phyloP scores from a whole-genome alignment of 2,113 vertebrate genomes.

The Chaetodon auriga region DNA sequence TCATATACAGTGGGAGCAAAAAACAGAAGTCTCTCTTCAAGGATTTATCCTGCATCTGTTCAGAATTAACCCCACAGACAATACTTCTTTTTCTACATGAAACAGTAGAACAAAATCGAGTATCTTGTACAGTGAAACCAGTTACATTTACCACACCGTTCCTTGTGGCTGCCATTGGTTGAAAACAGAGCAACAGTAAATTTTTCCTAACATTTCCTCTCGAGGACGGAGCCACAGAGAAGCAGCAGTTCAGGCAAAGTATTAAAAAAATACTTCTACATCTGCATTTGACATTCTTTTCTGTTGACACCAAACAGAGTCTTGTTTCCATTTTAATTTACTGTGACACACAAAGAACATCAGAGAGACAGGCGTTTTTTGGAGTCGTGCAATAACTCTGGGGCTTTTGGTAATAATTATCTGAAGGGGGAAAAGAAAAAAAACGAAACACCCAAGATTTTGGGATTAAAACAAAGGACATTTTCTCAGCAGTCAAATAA shows the following conservation, averaged over 20 bases:
- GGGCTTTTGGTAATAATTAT: slow-evolving; percentile 85
- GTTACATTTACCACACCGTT: slow-evolving; percentile 57
- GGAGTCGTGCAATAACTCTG: slow-evolving; percentile 74
- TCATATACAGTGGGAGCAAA: slow-evolving; percentile 44
- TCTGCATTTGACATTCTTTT: slow-evolving; percentile 74
- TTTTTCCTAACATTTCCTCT: slow-evolving; percentile 55
- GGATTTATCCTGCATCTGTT: slow-evolving; percentile 70
- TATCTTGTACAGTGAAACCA: slow-evolving; percentile 50
- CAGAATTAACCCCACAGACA: slow-evolving; percentile 63
- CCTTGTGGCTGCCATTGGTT: slow-evolving; percentile 44
- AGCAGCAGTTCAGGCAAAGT: slow-evolving; percentile 49
- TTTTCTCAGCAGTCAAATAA: slow-evolving; percentile 75
- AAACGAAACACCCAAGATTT: slow-evolving; percentile 66
- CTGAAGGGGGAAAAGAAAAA: slow-evolving; percentile 41
- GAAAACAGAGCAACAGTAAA: slow-evolving; percentile 46
- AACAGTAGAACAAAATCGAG: slow-evolving; percentile 65
- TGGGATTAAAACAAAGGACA: slow-evolving; percentile 76
- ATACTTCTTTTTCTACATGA: slow-evolving; percentile 51
- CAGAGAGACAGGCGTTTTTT: slow-evolving; percentile 68
- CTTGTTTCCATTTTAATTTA: slow-evolving; percentile 78
- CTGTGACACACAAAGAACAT: slow-evolving; percentile 76
- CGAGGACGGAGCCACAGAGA: slow-evolving; percentile 37
- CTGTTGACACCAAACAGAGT: slow-evolving; percentile 68
- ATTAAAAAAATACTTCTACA: slow-evolving; percentile 60
- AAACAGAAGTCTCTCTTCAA: slow-evolving; percentile 41